phyloP scores from a whole-genome alignment of 2,797 vertebrate species.

The Bucorvus abyssinicus region DNA sequence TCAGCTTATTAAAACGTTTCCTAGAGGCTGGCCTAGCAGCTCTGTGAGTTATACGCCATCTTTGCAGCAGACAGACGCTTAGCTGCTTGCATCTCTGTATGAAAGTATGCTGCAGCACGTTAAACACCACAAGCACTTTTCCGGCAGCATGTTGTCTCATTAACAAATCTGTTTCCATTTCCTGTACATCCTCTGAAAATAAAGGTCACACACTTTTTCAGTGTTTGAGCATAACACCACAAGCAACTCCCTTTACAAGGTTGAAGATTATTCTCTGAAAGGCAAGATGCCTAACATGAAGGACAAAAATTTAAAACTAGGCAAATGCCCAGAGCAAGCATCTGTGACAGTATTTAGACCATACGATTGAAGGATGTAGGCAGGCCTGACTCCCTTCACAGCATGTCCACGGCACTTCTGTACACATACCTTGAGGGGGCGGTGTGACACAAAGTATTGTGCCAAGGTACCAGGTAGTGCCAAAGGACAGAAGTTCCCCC shows the following conservation, averaged over 20 bases:
- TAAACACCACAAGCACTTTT: neutral
- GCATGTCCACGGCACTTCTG: neutral
- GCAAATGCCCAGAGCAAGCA: neutral
- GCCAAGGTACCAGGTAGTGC: neutral
- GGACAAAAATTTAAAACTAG: neutral
- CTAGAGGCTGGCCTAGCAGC: neutral
- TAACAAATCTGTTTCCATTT: conserved; percentile 77
- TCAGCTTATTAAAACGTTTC: neutral
- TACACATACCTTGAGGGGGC: conserved; percentile 42
- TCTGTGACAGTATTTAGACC: neutral
- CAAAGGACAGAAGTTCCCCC: neutral
- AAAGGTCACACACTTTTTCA: conserved; percentile 70
- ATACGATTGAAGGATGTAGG: neutral
- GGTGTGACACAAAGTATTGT: neutral
- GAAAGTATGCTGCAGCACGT: neutral
- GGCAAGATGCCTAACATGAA: conserved; percentile 47
- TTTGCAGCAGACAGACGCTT: neutral
- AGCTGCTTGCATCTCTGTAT: neutral
- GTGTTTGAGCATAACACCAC: conserved; percentile 68
- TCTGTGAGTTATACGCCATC: neutral
- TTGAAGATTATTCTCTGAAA: conserved; percentile 13
- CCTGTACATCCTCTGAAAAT: conserved; percentile 65
- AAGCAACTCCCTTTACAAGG: neutral
- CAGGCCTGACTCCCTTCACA: no score
- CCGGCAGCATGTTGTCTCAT: neutral